Conservation (phyloP, 2,113 vertebrate species). For the Collichthys lucidus region DNA sequence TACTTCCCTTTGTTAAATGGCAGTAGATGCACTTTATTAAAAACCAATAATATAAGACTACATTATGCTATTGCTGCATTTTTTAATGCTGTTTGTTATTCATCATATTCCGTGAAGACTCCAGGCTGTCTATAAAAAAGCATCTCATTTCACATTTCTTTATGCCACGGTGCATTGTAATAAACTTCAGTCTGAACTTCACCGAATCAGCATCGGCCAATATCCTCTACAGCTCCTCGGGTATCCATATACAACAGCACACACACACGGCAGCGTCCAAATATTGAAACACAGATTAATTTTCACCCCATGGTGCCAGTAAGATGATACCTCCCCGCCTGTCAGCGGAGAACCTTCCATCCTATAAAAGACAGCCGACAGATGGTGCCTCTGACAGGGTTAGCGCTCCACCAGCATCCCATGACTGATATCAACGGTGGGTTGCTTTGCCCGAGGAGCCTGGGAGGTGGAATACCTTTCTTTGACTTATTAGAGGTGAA, state of each 20-base stretch:
- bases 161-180: conserved; percentile 38
- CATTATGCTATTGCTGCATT: conserved; percentile 19
- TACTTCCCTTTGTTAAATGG: conserved; percentile 10
- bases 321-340: conserved; percentile 44
- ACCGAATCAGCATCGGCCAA: conserved; percentile 34
- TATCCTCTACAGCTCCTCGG: conserved; percentile 58
- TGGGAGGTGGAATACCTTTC: conserved; percentile 37
- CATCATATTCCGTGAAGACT: conserved; percentile 41
- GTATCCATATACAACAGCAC: conserved; percentile 51
- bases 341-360: conserved; percentile 24
- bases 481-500: conserved; percentile 64
- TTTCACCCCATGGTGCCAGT: conserved; percentile 57
- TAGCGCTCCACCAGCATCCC: conserved; percentile 43
- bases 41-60: conserved; percentile 3
- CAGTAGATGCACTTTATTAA: conserved; percentile 25
- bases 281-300: conserved; percentile 64
- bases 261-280: conserved; percentile 23
- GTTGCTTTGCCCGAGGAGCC: conserved; percentile 41
- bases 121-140: conserved; percentile 31
- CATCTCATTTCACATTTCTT: conserved; percentile 45
- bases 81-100: conserved; percentile 48
- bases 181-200: conserved; percentile 44
- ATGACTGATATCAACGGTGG: conserved; percentile 50
- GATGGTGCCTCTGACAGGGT: conserved; percentile 64
- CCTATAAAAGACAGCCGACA: conserved; percentile 55